phyloP scores from a whole-genome alignment of 2,113 vertebrate species.

The Ptilonorhynchus violaceus region DNA sequence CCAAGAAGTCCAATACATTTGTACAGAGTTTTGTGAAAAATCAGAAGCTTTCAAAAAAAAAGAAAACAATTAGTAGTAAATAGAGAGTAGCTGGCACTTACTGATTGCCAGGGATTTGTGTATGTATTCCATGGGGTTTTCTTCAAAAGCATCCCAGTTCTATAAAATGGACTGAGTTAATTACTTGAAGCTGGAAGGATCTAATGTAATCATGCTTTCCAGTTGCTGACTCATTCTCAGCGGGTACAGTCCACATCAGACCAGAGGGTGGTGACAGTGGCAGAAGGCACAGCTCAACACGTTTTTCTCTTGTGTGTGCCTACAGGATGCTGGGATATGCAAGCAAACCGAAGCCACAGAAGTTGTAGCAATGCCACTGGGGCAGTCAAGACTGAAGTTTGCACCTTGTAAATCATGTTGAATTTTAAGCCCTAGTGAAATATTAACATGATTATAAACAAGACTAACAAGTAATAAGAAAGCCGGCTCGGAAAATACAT shows the following conservation, averaged over 20 bases:
- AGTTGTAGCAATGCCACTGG: neutral
- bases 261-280: neutral
- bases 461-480: neutral
- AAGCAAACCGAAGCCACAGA: neutral
- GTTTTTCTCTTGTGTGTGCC: neutral
- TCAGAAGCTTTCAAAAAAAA: neutral
- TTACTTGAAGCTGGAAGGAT: neutral
- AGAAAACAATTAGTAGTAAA: neutral
- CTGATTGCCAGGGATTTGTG: neutral
- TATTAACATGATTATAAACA: conserved; percentile 21
- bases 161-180: neutral
- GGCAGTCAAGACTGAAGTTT: neutral
- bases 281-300: neutral
- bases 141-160: neutral
- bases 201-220: fast-evolving
- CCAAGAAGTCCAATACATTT: neutral
- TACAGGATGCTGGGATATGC: neutral
- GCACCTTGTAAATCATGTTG: neutral
- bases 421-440: conserved; percentile 2
- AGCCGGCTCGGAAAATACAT: neutral
- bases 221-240: neutral
- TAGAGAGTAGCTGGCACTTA: neutral
- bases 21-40: neutral
- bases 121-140: neutral
- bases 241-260: neutral